Evolutionary conservation across 1,140 invertebrate genomes (phyloP), one percentile per base, ranked within the genome.

Genomic region (Neomicropteryx cornuta): DNA sequence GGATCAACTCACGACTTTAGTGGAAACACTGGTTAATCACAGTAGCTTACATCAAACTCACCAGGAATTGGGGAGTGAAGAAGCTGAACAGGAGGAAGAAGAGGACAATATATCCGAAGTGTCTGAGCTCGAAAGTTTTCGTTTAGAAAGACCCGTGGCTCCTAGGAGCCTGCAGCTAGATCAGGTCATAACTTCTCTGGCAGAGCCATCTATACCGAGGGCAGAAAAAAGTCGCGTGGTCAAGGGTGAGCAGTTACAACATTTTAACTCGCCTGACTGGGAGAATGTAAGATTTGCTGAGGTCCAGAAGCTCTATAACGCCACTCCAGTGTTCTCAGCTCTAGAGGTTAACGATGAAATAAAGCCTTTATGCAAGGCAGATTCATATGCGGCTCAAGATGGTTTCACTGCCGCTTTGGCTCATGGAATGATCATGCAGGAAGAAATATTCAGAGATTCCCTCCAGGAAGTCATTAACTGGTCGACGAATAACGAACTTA

Each of bases 301-400:
- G 11, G 33, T 42, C 1, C 28, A 44, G 13, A 46, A 43, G 38
- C 18, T 11, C 14, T 47, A 44, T 27, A 33, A 32, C 19, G 37
- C 46, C 11, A 30, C 42, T 13, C 48, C 47, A 3, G 49, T 46
- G 5, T 51, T 49, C 37, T 18, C 22, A 5, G 43, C 49, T 3
- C 39, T 49, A 13, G 41, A 47, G 27, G 30, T 44, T 5, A 51
- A 51, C 29, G 47, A 49, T 22, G 49, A 51, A 20, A 13, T 51
- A 5, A 41, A 35, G 19, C 32, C 31, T 3, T 35, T 20, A 20
- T 32, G 36, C 13, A 20, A n/a, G 6, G 14, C 10, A 3, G 8
- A 18, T 29, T 35, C 36, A 19, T 24, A 16, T n/a, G 6, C 6
- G 18, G 21, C 23, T 1, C 32, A 41, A 35, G 18, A 21, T 13